phyloP scores from a whole-genome alignment of 2,888 invertebrate genomes.

The Aphodius sticticus region DNA sequence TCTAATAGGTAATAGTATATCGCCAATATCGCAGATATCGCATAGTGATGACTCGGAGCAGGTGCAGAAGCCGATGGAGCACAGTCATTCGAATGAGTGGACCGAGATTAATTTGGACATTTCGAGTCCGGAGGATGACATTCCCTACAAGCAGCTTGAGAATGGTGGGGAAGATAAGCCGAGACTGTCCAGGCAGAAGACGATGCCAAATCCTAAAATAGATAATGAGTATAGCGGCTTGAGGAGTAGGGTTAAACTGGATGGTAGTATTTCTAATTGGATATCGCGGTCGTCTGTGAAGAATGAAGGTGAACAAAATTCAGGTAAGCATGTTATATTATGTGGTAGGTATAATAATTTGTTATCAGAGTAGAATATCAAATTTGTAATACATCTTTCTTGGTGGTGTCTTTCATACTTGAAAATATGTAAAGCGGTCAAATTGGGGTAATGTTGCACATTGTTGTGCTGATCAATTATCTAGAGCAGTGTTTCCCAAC shows the following conservation, averaged over 20 bases:
- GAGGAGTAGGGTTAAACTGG: constrained; percentile 56
- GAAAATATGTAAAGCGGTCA: too few relatives aligned
- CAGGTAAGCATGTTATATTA: constrained; percentile 26
- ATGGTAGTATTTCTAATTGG: constrained; percentile 65
- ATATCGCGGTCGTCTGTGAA: constrained; percentile 64
- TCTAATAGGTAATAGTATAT: constrained; percentile 40
- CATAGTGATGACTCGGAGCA: constrained; percentile 47
- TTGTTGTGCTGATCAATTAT: too few relatives aligned
- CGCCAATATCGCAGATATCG: constrained; percentile 51
- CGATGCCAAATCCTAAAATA: constrained; percentile 60
- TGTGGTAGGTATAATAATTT: too few relatives aligned
- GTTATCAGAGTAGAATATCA: too few relatives aligned
- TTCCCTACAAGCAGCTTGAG: constrained; percentile 61
- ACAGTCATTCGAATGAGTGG: constrained; percentile 69
- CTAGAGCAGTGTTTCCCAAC: too few relatives aligned
- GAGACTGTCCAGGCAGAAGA: constrained; percentile 61
- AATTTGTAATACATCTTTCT: too few relatives aligned
- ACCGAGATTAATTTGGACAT: constrained; percentile 77
- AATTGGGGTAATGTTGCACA: too few relatives aligned
- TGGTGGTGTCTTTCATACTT: too few relatives aligned
- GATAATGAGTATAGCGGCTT: constrained; percentile 53
- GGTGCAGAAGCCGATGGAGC: constrained; percentile 45
- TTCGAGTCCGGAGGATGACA: constrained; percentile 71
- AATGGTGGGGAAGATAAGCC: constrained; percentile 51
- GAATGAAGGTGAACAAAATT: constrained; percentile 48